Percentiles rank a stretch among this genome's conserved stretches.
These are phyloP conservation scores for Microctonus aethiopoides DNA, from an alignment of 2,888 invertebrate species.

Conservation along the genomic window DNA sequence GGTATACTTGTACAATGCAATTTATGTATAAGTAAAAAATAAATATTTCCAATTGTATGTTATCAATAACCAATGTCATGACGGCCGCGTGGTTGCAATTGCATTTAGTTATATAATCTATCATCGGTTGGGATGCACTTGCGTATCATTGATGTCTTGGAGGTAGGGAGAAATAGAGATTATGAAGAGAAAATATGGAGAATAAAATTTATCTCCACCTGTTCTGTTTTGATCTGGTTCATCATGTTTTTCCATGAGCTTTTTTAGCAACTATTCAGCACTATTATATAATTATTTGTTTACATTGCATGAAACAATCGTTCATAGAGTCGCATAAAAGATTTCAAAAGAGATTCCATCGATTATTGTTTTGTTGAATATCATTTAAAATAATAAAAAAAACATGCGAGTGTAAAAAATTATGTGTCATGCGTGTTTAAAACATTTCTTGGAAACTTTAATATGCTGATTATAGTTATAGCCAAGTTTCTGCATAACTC, in stretches of 20 bases:
- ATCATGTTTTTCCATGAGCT: neutral
- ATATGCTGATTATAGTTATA: too few relatives aligned
- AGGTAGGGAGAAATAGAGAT: neutral
- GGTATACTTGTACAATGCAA: neutral
- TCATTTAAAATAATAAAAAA: neutral
- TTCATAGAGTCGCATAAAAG: neutral
- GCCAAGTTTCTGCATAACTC: neutral
- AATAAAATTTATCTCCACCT: neutral
- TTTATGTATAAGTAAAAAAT: neutral
- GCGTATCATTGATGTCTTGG: neutral
- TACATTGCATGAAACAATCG: neutral
- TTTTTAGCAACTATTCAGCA: neutral
- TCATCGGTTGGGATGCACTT: constrained; percentile 8
- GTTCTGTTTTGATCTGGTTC: neutral
- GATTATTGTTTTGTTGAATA: too few relatives aligned
- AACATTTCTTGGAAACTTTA: too few relatives aligned
- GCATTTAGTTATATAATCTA: constrained; percentile 7
- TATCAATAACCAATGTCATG: neutral
- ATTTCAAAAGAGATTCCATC: neutral
- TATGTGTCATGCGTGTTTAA: too few relatives aligned
- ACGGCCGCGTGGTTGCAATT: constrained; percentile 13
- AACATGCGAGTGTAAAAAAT: neutral
- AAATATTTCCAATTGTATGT: neutral
- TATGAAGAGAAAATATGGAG: neutral
- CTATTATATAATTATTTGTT: neutral